Evolutionary conservation across 2,797 vertebrate species (phyloP), one percentile per base, ranked within the genome.

Genomic region (Cyprinodon diabolis): DNA sequence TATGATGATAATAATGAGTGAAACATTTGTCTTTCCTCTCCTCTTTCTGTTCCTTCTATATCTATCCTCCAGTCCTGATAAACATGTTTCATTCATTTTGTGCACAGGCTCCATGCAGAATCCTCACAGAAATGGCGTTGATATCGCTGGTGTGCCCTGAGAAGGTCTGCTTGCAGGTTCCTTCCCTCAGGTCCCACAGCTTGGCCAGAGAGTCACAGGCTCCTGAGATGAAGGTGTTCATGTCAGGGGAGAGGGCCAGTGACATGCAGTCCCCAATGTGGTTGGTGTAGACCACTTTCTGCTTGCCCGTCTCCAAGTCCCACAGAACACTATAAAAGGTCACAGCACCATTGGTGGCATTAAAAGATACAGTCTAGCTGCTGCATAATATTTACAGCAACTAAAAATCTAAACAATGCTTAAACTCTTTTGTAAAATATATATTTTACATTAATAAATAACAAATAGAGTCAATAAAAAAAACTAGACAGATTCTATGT

Each of bases 241-340:
- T 94, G 91, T 99, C 96, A 0, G 95, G 79, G 30, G 97, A 96
- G 55, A 99, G 94, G 0, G 96, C 95, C 93, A 99, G 91, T 15
- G 97, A 97, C 97, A 99, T 99, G 76, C 97, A 98, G 92, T 99
- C 98, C 0, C 98, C 98, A 0, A 97, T 96, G 87, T 99, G 98
- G 84, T 96, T 98, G 84, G 95, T 77, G 87, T 96, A 99, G 68
- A 96, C 47, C 0, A 84, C 83, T 93, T 97, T 98, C 95, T 97
- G 97, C 90, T 97, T 96, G 37, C 97, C 98, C 0, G 97, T 97
- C 92, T 99, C 98, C 13, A 99, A 89, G 87, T 99, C 98, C 98
- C 98, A 99, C 90, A 99, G 95, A 0, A 94, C 95, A 30, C 98
- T 99, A 80, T 12, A 2, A 62, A 14, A 49, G 45, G 40, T 11